Percentiles rank a stretch among this genome's conserved stretches.
phyloP scores from a whole-genome alignment of 1,140 invertebrate genomes.

The Subanguina moxae region DNA sequence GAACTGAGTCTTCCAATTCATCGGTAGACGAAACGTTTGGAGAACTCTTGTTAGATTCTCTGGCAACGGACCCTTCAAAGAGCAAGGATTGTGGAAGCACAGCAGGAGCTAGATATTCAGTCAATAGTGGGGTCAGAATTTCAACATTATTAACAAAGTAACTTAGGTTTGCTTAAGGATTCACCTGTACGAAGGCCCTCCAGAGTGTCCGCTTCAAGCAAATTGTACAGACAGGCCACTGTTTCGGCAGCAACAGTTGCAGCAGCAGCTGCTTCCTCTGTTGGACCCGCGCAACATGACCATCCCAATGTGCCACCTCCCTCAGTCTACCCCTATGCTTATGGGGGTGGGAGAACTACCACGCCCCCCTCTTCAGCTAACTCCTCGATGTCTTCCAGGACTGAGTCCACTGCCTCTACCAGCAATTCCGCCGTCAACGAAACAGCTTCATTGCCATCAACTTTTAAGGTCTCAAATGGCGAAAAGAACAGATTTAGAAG shows the following conservation, averaged over 20 bases:
- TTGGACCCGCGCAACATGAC: neutral
- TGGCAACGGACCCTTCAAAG: neutral
- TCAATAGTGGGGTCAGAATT: neutral
- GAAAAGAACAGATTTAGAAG: neutral
- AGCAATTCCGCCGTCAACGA: neutral
- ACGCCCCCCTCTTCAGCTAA: neutral
- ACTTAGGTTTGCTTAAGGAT: neutral
- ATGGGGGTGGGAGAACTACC: neutral
- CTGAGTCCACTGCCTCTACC: neutral
- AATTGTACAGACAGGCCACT: neutral
- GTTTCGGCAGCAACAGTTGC: neutral
- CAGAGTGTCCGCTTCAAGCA: neutral
- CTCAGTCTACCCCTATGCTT: neutral
- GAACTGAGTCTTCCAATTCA: neutral
- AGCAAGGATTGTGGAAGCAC: neutral
- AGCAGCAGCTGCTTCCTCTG: neutral
- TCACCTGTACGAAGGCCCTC: neutral
- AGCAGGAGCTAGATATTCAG: neutral
- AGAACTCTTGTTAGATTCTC: neutral
- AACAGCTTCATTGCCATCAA: neutral
- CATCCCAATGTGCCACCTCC: slow-evolving; percentile 2
- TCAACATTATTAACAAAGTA: neutral
- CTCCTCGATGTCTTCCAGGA: neutral
- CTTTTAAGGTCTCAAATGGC: neutral
- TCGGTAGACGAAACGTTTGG: neutral